phyloP scores from a whole-genome alignment of 2,888 invertebrate genomes.

The Synanthedon tipuliformis region DNA sequence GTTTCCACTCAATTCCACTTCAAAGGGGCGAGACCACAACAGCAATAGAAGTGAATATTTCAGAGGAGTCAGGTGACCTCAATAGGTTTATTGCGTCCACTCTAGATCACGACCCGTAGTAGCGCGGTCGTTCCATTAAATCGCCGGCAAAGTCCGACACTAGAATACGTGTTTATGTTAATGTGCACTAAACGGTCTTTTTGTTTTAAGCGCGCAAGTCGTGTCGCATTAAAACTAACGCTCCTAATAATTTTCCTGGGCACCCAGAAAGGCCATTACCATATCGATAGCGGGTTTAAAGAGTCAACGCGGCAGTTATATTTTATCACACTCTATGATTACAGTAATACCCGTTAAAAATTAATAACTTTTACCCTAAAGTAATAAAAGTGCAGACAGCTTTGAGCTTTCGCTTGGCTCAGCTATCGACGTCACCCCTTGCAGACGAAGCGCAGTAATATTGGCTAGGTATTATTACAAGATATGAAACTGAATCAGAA shows the following conservation, averaged over 20 bases:
- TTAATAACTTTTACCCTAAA: background rate
- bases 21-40: too few relatives aligned
- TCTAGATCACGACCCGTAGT: slow-evolving; percentile 3
- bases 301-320: background rate
- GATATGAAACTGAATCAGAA: too few relatives aligned
- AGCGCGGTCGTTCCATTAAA: slow-evolving; percentile 14
- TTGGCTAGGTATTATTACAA: too few relatives aligned
- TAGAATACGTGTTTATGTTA: slow-evolving; percentile 19
- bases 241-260: slow-evolving; percentile 22
- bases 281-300: background rate
- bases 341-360: background rate
- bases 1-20: too few relatives aligned
- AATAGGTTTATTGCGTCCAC: background rate
- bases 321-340: background rate
- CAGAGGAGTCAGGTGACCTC: background rate
- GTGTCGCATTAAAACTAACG: slow-evolving; percentile 34
- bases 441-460: too few relatives aligned
- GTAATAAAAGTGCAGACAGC: too few relatives aligned
- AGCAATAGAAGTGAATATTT: too few relatives aligned
- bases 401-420: too few relatives aligned
- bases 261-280: slow-evolving; percentile 2
- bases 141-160: slow-evolving; percentile 8
- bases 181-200: slow-evolving; percentile 14
- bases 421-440: too few relatives aligned
- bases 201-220: slow-evolving; percentile 12